phyloP scores from a whole-genome alignment of 1,140 invertebrate species.

The Ips nitidus region DNA sequence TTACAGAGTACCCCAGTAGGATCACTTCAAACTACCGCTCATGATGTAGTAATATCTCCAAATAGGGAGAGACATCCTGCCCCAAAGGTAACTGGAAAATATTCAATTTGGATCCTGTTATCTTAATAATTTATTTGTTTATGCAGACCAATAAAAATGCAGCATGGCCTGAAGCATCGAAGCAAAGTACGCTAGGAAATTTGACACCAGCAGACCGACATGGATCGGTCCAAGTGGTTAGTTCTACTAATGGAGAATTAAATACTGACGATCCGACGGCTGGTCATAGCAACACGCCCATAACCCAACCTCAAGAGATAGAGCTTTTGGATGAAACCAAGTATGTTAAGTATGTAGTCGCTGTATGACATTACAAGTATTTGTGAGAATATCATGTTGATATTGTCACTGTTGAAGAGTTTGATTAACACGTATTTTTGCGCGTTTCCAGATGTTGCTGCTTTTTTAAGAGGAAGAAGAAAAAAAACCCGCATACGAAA shows the following conservation, averaged over 20 bases:
- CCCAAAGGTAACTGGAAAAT: constrained; percentile 68
- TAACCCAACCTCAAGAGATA: constrained; percentile 89
- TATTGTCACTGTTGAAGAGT: no score
- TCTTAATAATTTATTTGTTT: constrained; percentile 8
- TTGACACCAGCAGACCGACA: constrained; percentile 91
- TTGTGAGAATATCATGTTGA: no score
- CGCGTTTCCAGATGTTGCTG: constrained; percentile 84
- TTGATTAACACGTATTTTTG: constrained; percentile 29
- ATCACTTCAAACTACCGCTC: constrained; percentile 82
- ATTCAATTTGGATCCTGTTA: not conserved
- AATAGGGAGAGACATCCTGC: constrained; percentile 77
- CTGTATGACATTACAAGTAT: no score
- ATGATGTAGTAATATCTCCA: constrained; percentile 86
- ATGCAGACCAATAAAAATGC: constrained; percentile 46
- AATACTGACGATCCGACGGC: constrained; percentile 93
- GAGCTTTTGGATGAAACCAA: constrained; percentile 92
- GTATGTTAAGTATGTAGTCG: constrained; percentile 62
- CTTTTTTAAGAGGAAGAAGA: constrained; percentile 96
- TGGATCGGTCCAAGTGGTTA: constrained; percentile 87
- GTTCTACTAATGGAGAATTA: constrained; percentile 94
- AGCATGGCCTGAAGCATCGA: constrained; percentile 59
- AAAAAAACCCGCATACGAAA: constrained; percentile 83
- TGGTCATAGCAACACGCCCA: constrained; percentile 95
- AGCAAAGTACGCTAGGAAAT: constrained; percentile 66
- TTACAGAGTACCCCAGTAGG: constrained; percentile 88